Evolutionary conservation across 2,888 invertebrate genomes (phyloP).

Genomic region (Carpatolechia fugitivella): DNA sequence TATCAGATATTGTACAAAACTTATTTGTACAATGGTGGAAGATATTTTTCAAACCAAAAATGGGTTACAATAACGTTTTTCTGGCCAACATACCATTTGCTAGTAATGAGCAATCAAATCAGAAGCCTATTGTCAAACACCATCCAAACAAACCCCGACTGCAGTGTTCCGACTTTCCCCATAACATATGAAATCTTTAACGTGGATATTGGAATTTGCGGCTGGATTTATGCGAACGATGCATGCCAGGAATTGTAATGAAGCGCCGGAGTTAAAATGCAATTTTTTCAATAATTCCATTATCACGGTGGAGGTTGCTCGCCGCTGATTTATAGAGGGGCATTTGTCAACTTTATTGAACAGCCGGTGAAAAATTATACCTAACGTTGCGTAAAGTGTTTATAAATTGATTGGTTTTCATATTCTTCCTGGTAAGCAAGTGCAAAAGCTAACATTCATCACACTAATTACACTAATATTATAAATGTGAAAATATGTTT

Average conservation of each 20-base stretch:
- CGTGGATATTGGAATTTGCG: conserved; percentile 40
- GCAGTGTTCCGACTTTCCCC: neutral
- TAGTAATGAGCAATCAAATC: no score
- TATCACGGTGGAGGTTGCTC: conserved; percentile 26
- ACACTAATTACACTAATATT: no score
- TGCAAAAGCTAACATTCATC: no score
- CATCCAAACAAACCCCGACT: no score
- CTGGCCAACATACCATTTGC: no score
- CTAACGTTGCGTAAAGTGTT: neutral
- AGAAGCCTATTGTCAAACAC: no score
- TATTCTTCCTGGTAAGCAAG: neutral
- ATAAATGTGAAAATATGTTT: no score
- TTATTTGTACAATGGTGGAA: no score
- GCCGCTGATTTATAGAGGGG: conserved; percentile 32
- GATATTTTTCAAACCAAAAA: no score
- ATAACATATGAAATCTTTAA: conserved; percentile 38
- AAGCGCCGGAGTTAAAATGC: conserved; percentile 41
- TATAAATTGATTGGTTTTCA: neutral
- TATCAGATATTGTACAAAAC: no score
- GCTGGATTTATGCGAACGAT: conserved; percentile 32
- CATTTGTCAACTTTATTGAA: conserved; percentile 18
- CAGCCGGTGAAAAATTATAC: neutral
- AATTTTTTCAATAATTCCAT: conserved; percentile 43
- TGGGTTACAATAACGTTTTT: no score
- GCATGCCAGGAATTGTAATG: conserved; percentile 44